Evolutionary conservation across 2,113 vertebrate species (phyloP), one percentile per base, ranked within the genome.

Genomic region (Furnarius figulus): DNA sequence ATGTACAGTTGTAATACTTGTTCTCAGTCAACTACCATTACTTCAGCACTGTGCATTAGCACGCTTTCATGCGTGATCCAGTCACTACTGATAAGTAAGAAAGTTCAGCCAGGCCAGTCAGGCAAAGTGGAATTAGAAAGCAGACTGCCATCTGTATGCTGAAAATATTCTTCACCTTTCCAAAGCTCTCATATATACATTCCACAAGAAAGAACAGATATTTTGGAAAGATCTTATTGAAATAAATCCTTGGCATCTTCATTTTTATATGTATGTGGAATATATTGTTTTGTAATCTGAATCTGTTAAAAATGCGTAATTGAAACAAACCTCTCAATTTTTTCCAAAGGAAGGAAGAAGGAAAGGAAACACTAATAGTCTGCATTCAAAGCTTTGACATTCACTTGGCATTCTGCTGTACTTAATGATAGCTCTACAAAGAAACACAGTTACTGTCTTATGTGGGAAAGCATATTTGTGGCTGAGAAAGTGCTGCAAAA

Each of bases 381-480:
- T 93, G 87, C 75, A 86, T 76, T 95, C 78, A 91, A 52, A 82
- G 77, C 91, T 97, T 95, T 97, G 96, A 97, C 96, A 96, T 53
- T 80, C 52, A 83, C 89, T 97, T 97, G 96, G 96, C 97, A 95
- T 95, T 93, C 95, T 93, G 53, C 63, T 93, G 80, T 70, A 85
- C 50, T 95, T 96, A 97, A 95, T 88, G 91, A 93, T 88, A 94
- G 82, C 56, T 94, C 96, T 95, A 72, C 95, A 98, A 96, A 86
- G 93, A 93, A 91, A 93, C 27, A 42, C 40, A 93, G 94, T 71
- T 88, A 94, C 93, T 87, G 85, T 97, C 97, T 97, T 74, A 88
- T 96, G 97, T 94, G 95, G 91, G 88, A 88, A 97, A 83, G 75
- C 92, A 72, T 96, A 96, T 81, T 95, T 98, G 97, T 92, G 97